Base-by-base conservation (phyloP, 2,113 vertebrate genomes). In the Scalopus aquaticus region DNA sequence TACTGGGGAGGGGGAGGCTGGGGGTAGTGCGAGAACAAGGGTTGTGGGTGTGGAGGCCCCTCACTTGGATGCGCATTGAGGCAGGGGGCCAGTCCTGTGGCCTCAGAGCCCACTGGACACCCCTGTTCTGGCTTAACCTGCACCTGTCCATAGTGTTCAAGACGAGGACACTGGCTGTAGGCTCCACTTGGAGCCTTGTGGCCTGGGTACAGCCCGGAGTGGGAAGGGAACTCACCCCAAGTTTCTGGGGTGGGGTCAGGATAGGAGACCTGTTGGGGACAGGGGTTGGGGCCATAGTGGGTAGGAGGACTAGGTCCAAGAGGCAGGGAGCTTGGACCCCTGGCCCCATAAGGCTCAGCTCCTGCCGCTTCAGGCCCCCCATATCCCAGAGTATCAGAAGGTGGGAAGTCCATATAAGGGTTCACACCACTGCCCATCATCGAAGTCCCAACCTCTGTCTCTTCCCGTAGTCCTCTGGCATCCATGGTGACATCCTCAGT, bases 81-180 rank as follows among this genome's bases (percentile, higher is more conserved):
- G 97, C 99, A 99, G 44, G 99, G 98, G 76, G 98, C 97, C 7
- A 98, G 98, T 0, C 96, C 98, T 1, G 98, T 98, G 96, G 98
- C 76, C 0, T 98, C 81, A 70, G 96, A 95, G 60, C 96, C 98
- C 0, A 98, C 97, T 32, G 98, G 98, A 96, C 99, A 99, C 67
- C 98, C 99, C 95, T 99, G 99, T 97, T 99, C 99, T 0, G 99
- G 99, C 97, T 99, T 99, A 96, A 99, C 99, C 85, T 98, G 98
- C 0, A 97, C 96, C 1, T 98, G 98, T 81, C 97, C 95, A 0
- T 95, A 97, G 77, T 97, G 96, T 92, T 96, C 97, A 77, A 98
- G 96, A 15, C 39, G 97, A 62, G 95, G 96, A 4, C 90, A n/a
- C 64, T 97, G 98, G 62, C 96, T 97, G 35, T 98, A 98, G 0